A percentile compares a stretch with the other conserved stretches of the same genome.
Evolutionary conservation across 1,140 invertebrate genomes (phyloP).

Genomic region (Tetragnatha versicolor): DNA sequence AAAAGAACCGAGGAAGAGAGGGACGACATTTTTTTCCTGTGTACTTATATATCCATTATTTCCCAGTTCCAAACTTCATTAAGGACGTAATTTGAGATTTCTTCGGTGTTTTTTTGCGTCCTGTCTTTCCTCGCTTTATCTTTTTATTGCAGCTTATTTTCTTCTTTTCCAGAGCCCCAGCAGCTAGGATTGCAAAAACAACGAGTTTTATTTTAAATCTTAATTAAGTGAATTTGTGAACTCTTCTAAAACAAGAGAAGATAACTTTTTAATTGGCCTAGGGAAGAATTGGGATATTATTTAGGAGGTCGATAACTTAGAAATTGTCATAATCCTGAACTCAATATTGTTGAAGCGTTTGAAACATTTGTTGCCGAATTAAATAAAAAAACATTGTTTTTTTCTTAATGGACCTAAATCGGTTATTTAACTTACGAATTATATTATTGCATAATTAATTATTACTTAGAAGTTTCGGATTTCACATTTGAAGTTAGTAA

Average conservation of each 20-base stretch:
- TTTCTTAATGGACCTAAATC: no score
- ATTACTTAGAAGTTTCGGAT: no score
- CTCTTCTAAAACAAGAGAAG: constrained; percentile 2
- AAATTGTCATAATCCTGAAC: no score
- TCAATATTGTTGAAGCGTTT: no score
- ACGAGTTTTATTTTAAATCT: constrained; percentile 35
- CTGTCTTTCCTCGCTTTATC: constrained; percentile 9
- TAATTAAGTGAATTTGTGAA: constrained; percentile 37
- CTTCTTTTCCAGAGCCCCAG: constrained; percentile 16
- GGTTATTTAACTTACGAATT: no score
- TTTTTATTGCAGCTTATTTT: neutral
- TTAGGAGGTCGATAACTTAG: no score
- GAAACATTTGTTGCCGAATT: no score
- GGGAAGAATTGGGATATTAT: no score
- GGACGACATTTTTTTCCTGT: neutral
- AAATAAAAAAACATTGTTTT: no score
- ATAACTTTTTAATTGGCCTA: constrained; percentile 27
- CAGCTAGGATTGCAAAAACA: constrained; percentile 11
- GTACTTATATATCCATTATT: constrained; percentile 44
- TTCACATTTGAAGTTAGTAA: no score
- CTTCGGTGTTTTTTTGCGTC: neutral
- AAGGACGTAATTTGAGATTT: constrained; percentile 40
- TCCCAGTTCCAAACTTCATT: constrained; percentile 33
- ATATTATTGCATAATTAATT: no score
- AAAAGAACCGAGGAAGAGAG: neutral